Evolutionary conservation across 2,888 invertebrate genomes (phyloP), one percentile per base, ranked within the genome.

Genomic region (Dolichopus griseipennis): DNA sequence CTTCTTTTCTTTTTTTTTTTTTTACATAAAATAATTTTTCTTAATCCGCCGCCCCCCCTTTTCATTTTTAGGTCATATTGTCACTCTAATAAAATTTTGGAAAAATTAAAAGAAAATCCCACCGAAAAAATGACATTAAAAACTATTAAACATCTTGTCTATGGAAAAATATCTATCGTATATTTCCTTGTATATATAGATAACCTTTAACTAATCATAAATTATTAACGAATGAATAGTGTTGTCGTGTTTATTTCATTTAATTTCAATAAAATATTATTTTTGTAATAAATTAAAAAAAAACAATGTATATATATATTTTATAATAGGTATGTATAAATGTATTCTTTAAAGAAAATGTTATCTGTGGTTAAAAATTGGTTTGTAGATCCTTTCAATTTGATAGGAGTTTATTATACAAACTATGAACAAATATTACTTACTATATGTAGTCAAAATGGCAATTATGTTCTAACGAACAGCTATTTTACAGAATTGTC

Each of bases 101-200:
- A 41, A 41, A 41, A 4, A 27, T 4, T 27, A 5, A 27, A 15
- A 7, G 41, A 41, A 41, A 41, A 41, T 41, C 18, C 52, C 18
- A 15, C 52, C 52, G 15, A 52, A 8, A 8, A 12, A 52, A 12
- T 18, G 52, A 52, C 52, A 18, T 41, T 41, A 41, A 41, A 52
- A 52, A 52, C 52, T 52, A 52, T 52, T 52, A 52, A 52, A 52
- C 52, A 52, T 52, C 52, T 27, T 52, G 52, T 52, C 15, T 37
- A 27, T 27, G 27, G 3, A 9, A 41, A 9, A 41, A 41, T 41
- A 15, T 41, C 41, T 9, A 12, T 41, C 41, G 52, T 12, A 7
- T 52, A 52, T 18, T 52, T n/a, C n/a, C 6, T 52, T 52, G 37
- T 37, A 52, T 41, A n/a, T n/a, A n/a, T 18, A 52, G 52, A 52